Evolutionary conservation across 2,888 invertebrate genomes (phyloP).

Genomic region (Ochropleura leucogaster): DNA sequence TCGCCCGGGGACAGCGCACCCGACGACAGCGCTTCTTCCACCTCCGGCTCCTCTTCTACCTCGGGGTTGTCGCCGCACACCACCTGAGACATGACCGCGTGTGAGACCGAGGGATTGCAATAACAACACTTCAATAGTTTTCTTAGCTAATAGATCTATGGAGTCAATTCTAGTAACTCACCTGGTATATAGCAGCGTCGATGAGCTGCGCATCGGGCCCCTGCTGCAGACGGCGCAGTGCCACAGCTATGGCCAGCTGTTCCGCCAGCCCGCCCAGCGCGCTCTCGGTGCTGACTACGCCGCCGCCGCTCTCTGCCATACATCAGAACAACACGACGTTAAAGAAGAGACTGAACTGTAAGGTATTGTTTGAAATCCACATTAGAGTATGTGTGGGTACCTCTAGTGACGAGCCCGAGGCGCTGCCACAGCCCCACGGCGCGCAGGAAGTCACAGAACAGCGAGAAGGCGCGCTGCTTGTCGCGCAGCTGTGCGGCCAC

Average conservation of each 20-base stretch:
- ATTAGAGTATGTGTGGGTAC: conserved; percentile 49
- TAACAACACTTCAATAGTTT: background rate
- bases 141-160: background rate
- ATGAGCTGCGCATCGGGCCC: conserved; percentile 77
- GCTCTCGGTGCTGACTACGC: conserved; percentile 81
- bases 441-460: conserved; percentile 94
- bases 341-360: background rate
- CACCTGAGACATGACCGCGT: conserved; percentile 65
- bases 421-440: conserved; percentile 92
- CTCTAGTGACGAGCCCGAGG: conserved; percentile 81
- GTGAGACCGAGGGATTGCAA: background rate
- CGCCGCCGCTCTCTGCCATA: conserved; percentile 72
- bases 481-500: conserved; percentile 96
- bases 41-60: conserved; percentile 74
- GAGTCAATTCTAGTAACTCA: conserved; percentile 23
- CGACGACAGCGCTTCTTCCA: conserved; percentile 72
- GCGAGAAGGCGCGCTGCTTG: conserved; percentile 95
- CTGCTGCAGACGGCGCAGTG: conserved; percentile 92
- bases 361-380: background rate
- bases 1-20: conserved; percentile 82
- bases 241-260: conserved; percentile 94
- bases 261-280: conserved; percentile 94
- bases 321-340: background rate
- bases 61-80: conserved; percentile 68
- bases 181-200: conserved; percentile 77